Evolutionary conservation across 2,797 vertebrate species (phyloP).

Genomic region (Tamandua tetradactyla): DNA sequence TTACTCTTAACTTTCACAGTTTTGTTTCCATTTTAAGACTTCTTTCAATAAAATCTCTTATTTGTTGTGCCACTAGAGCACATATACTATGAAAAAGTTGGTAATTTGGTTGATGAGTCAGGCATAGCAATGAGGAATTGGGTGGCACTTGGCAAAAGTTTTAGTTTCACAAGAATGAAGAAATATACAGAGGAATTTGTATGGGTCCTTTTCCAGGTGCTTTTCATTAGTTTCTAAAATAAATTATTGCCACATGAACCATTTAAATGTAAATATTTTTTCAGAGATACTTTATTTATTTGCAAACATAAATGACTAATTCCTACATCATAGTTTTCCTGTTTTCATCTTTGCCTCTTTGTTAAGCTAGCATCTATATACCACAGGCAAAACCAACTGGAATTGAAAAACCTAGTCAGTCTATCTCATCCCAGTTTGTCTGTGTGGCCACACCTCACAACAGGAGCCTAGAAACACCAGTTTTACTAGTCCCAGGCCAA

Average conservation of each 20-base stretch:
- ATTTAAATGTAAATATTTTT: background rate
- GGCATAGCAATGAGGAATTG: background rate
- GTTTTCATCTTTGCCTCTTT: conserved; percentile 17
- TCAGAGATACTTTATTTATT: conserved; percentile 53
- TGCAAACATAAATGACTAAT: conserved; percentile 65
- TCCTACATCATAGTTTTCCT: conserved; percentile 44
- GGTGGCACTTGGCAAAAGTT: conserved; percentile 59
- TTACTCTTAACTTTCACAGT: background rate
- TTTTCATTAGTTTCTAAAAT: conserved; percentile 22
- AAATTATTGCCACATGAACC: background rate
- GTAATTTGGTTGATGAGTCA: conserved; percentile 58
- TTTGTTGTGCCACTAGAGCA: background rate
- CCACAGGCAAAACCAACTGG: conserved; percentile 54
- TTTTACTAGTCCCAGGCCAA: conserved; percentile 42
- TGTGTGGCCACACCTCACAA: conserved; percentile 37
- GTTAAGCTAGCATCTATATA: background rate
- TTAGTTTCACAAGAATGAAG: conserved; percentile 39
- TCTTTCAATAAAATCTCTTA: conserved; percentile 5
- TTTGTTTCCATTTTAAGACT: background rate
- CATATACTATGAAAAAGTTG: conserved; percentile 9
- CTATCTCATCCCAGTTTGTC: background rate
- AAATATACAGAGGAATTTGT: conserved; percentile 6
- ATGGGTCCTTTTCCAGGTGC: background rate
- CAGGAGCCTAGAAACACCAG: conserved; percentile 56
- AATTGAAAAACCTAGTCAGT: conserved; percentile 14